Evolutionary conservation across 2,888 invertebrate genomes (phyloP).

Genomic region (Papilio elwesi): DNA sequence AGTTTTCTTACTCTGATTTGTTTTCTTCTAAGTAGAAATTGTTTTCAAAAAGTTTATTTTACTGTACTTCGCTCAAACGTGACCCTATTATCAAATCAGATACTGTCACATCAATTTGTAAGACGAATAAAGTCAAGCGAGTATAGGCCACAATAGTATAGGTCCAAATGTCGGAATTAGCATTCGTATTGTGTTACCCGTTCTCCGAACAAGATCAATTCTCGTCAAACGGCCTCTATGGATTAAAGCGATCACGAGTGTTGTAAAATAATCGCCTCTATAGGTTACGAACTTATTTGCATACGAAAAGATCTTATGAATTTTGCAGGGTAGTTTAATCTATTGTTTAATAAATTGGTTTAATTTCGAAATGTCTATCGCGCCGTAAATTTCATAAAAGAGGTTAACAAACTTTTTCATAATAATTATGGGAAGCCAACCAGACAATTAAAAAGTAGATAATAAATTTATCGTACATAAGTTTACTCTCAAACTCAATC

Average conservation of each 20-base stretch:
- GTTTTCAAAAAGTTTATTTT: too few species aligned
- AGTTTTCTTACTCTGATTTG: too few species aligned
- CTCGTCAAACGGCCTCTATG: conserved; percentile 38
- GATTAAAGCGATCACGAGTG: conserved; percentile 32
- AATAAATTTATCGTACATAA: too few species aligned
- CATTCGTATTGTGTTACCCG: conserved; percentile 64
- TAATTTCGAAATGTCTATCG: neutral
- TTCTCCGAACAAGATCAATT: conserved; percentile 48
- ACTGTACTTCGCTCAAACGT: neutral
- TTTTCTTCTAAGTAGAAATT: too few species aligned
- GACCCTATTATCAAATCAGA: conserved; percentile 44
- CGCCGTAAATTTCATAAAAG: too few species aligned
- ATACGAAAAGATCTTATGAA: conserved; percentile 14
- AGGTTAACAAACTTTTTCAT: too few species aligned
- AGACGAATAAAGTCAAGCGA: conserved; percentile 65
- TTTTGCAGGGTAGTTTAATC: neutral
- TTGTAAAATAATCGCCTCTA: conserved; percentile 37
- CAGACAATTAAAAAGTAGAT: too few species aligned
- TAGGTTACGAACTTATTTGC: conserved; percentile 13
- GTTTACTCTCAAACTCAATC: too few species aligned
- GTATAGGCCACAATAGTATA: conserved; percentile 57
- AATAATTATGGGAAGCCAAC: too few species aligned
- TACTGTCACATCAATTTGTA: conserved; percentile 56
- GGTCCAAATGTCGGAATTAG: conserved; percentile 67
- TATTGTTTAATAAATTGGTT: neutral